A percentile compares a stretch with the other conserved stretches of the same genome.
Conservation (phyloP, 2,888 invertebrate genomes). For the Teinopalpus imperialis region DNA sequence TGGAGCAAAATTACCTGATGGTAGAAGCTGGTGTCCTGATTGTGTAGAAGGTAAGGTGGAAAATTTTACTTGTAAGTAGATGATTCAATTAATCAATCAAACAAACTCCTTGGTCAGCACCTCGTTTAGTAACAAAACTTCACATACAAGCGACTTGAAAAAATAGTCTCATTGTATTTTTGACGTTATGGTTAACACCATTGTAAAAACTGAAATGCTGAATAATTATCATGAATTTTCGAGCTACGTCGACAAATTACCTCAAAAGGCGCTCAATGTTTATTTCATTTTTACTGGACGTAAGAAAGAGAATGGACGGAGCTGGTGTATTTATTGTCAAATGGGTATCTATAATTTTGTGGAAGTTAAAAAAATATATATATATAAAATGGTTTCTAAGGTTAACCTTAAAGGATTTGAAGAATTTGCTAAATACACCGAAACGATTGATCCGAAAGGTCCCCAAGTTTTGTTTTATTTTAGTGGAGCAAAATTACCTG, state of each 20-base stretch:
- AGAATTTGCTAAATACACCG: constrained; percentile 81
- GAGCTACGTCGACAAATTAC: constrained; percentile 44
- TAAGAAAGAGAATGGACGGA: constrained; percentile 84
- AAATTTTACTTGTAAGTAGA: no score
- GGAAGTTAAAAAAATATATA: no score
- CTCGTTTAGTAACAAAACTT: no score
- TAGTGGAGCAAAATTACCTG: constrained; percentile 83
- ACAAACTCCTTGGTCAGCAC: no score
- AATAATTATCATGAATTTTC: constrained; percentile 54
- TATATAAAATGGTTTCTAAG: constrained; percentile 49
- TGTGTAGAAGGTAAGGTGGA: constrained; percentile 88
- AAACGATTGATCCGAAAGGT: constrained; percentile 68
- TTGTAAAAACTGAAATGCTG: constrained; percentile 40
- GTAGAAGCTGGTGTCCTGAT: constrained; percentile 94
- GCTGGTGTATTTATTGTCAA: constrained; percentile 88
- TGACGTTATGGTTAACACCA: constrained; percentile 32
- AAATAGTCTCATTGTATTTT: background rate
- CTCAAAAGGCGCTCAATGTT: constrained; percentile 44
- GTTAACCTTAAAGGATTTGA: constrained; percentile 82
- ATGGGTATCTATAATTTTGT: no score
- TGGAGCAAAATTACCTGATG: constrained; percentile 84
- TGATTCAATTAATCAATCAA: no score
- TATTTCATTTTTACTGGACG: constrained; percentile 72
- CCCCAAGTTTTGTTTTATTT: constrained; percentile 81
- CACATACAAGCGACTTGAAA: no score